Conservation (phyloP, 2,113 vertebrate genomes). For the Mormyrus lacerda region DNA sequence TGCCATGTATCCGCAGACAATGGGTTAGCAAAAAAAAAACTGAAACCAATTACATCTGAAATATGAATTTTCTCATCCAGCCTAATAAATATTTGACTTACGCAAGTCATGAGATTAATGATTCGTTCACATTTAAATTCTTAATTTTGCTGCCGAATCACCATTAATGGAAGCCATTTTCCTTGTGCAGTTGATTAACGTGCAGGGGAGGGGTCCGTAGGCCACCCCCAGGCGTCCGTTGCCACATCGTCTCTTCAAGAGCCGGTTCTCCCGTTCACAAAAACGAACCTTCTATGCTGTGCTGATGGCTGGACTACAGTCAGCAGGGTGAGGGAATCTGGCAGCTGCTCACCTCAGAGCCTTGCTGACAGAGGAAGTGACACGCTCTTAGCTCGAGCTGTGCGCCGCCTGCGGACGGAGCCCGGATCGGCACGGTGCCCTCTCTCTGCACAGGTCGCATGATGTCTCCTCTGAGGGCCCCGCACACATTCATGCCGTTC, state of each 20-base stretch:
- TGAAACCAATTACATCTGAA: constrained; percentile 16
- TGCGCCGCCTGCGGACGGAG: neutral
- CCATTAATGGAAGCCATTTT: neutral
- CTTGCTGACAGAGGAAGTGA: neutral
- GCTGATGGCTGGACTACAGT: neutral
- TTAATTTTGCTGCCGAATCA: constrained; percentile 6
- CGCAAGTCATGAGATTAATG: constrained; percentile 10
- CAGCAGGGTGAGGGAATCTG: neutral
- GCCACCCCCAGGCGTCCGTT: neutral
- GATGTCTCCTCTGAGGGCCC: neutral
- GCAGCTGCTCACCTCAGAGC: neutral
- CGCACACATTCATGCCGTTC: neutral
- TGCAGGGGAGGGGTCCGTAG: neutral
- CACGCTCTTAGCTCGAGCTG: neutral
- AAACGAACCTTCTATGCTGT: too few species aligned
- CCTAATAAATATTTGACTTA: constrained; percentile 22
- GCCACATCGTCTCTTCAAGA: neutral
- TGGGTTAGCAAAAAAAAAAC: neutral
- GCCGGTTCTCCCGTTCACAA: neutral
- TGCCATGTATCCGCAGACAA: neutral
- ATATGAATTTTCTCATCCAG: constrained; percentile 13
- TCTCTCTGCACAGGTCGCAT: neutral
- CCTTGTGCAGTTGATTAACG: neutral
- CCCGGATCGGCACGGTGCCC: neutral
- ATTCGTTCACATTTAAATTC: constrained; percentile 12